Evolutionary conservation across 2,113 vertebrate genomes (phyloP).

Genomic region (Epinephelus moara): DNA sequence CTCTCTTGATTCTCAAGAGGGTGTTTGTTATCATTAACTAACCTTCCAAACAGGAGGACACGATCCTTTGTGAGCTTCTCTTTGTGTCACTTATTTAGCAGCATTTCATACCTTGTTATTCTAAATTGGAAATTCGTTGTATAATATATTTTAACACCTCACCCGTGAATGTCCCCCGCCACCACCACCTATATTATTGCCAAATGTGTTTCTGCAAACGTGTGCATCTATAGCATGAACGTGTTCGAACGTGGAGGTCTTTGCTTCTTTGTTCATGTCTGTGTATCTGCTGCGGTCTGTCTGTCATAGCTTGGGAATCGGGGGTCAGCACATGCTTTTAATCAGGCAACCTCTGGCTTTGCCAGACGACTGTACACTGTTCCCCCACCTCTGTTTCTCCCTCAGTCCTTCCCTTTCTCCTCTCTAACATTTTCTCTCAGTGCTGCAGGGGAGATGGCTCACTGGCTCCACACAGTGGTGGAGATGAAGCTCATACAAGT

Average conservation of each 20-base stretch:
- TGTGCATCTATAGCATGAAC: neutral
- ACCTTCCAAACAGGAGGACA: slow-evolving; percentile 38
- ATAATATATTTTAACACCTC: slow-evolving; percentile 19
- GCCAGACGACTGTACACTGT: slow-evolving; percentile 52
- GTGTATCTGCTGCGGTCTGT: slow-evolving; percentile 59
- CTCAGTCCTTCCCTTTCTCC: slow-evolving; percentile 8
- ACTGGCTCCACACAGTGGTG: slow-evolving; percentile 63
- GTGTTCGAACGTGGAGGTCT: slow-evolving; percentile 21
- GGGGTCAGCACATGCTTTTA: slow-evolving; percentile 75
- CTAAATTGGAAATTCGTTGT: slow-evolving; percentile 8
- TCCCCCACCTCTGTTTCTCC: slow-evolving; percentile 15
- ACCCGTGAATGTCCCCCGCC: slow-evolving; percentile 19
- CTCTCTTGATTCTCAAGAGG: slow-evolving; percentile 15
- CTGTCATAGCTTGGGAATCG: slow-evolving; percentile 62
- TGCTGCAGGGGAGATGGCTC: slow-evolving; percentile 36
- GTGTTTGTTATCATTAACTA: slow-evolving; percentile 55
- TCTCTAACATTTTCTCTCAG: slow-evolving; percentile 30
- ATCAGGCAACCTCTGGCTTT: slow-evolving; percentile 61
- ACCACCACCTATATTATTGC: slow-evolving; percentile 30
- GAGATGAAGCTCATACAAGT: neutral
- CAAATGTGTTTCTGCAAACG: slow-evolving; percentile 43
- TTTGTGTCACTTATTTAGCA: neutral
- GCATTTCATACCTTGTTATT: slow-evolving; percentile 27
- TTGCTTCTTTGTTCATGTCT: slow-evolving; percentile 53
- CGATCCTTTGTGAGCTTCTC: slow-evolving; percentile 20